Base-by-base conservation (phyloP, 2,797 vertebrate species). In the Pelobates cultripes region DNA sequence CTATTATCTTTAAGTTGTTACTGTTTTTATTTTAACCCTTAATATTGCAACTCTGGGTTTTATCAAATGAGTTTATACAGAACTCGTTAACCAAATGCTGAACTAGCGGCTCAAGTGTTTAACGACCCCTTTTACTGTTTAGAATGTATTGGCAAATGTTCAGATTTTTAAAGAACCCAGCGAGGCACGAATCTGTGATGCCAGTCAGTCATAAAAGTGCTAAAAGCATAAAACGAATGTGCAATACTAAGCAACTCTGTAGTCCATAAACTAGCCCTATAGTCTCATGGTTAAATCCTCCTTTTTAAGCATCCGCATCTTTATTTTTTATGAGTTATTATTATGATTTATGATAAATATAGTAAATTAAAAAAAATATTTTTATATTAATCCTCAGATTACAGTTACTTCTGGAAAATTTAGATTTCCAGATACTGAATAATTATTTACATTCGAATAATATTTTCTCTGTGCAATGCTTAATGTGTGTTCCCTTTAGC, bases 21-120 rank as follows among this genome's bases (percentile, higher is more conserved):
- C 28, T 5, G n/a, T 64, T 64, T 64, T 7, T 28, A 5, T 64
- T 64, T 64, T 28, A 64, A 64, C 61, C 61, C 17, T 73, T 43
- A 28, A 28, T n/a, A 40, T 45, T 72, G 43, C 7, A 42, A 44
- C 5, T 44, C 6, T 14, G 12, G 12, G 3, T 44, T 28, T 43
- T 53, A 13, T 51, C 70, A 45, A 43, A 70, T 53, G 15, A 44
- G 55, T 28, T 53, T 71, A 44, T 6, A 71, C 14, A 71, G n/a
- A 40, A 64, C 45, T 71, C n/a, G 3, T 70, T 45, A 51, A 45
- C 70, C 45, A 6, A 51, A 17, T 71, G 70, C 70, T 71, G 44
- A 53, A 51, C 68, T 71, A n/a, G 7, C 70, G 51, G 45, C 41
- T 51, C 7, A 64, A 53, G 10, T 51, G n/a, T 71, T 51, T 51